A percentile compares a stretch with the other conserved stretches of the same genome.
These are phyloP conservation scores for Chascanopsetta lugubris DNA, from an alignment of 2,113 vertebrate genomes.

Conservation along the genomic window DNA sequence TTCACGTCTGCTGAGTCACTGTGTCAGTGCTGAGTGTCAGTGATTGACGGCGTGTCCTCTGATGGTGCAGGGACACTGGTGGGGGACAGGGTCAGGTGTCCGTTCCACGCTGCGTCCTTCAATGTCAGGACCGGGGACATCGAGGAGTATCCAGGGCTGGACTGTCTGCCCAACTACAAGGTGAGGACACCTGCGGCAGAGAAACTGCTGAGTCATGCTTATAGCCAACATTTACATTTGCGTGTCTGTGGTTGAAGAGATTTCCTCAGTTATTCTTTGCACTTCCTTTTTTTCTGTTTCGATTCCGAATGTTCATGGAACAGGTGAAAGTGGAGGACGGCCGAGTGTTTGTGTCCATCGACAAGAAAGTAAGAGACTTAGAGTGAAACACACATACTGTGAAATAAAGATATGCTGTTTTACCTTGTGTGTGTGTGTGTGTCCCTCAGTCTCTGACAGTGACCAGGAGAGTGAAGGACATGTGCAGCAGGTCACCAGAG, in stretches of 20 bases:
- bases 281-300: no score
- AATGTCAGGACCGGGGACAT: conserved; percentile 88
- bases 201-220: no score
- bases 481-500: conserved; percentile 73
- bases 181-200: conserved; percentile 47
- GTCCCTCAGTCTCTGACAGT: conserved; percentile 75
- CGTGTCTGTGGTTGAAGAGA: not conserved
- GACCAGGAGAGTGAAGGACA: conserved; percentile 78
- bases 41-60: conserved; percentile 9
- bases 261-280: not conserved
- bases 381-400: not conserved
- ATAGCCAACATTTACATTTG: no score
- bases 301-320: conserved; percentile 3
- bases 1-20: not conserved
- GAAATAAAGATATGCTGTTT: not conserved
- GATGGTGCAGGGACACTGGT: conserved; percentile 79
- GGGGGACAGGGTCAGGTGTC: conserved; percentile 85
- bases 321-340: conserved; percentile 85
- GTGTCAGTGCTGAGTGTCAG: not conserved
- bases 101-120: conserved; percentile 89
- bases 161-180: conserved; percentile 81
- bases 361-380: conserved; percentile 77
- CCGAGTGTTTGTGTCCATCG: conserved; percentile 82
- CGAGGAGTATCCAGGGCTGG: conserved; percentile 89
- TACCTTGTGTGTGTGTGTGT: not conserved